Evolutionary conservation across 2,797 vertebrate species (phyloP), one percentile per base, ranked within the genome.

Genomic region (Enteromius afrohamiltoni): DNA sequence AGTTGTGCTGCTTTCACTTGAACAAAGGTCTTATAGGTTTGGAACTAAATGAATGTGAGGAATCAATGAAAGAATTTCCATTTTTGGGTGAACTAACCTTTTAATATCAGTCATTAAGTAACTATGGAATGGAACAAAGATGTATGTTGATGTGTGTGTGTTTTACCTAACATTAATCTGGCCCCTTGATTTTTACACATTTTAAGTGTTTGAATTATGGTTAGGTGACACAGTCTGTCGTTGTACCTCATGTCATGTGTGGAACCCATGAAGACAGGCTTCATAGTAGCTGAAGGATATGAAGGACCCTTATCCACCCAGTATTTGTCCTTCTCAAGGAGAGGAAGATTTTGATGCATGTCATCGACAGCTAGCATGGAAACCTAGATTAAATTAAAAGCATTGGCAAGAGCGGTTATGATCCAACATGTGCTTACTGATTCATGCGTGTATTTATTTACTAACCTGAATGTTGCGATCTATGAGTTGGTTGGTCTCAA

Each of bases 401-500:
- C 42, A 42, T 21, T 60, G 8, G 8, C 19, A 23, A 26, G 29
- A 55, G 19, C 10, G 16, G 17, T 49, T 47, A 31, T 42, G 26
- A 34, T 58, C 23, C 13, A 64, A 37, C 10, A 34, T 40, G 49
- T 55, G 7, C 4, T 13, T 23, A 23, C 23, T 23, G 10, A 23
- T 58, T 58, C n/a, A 58, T 13, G 55, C 11, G 55, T 23, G 31
- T 23, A 8, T 47, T 4, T 0, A 69, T 69, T 23, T 60, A 70
- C 58, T 75, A 75, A 97, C 96, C 95, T 98, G 95, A 89, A 98
- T 92, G 89, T 98, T 98, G 79, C 96, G 83, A 86, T 98, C 96
- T 67, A 97, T 97, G 81, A 99, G 91, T 89, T 97, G 93, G 90
- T 98, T 98, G 21, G 96, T 99, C 91, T 99, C 97, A 94, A 98